Conservation (phyloP, 53 echinoderm and acorn worm species). For the Echinarachnius parma region DNA sequence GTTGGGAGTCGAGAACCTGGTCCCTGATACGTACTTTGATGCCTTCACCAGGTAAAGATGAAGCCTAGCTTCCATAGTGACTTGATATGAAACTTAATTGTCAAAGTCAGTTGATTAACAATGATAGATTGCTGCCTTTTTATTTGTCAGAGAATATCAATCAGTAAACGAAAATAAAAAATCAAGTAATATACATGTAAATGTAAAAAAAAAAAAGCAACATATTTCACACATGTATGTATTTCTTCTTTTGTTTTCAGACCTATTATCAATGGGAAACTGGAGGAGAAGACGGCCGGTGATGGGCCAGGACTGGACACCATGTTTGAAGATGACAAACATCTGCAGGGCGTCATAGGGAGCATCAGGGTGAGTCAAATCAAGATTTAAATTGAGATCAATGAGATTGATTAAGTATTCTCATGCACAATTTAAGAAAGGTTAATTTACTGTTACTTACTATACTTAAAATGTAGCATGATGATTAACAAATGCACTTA, state of each 20-base stretch:
- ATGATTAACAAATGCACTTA: no score
- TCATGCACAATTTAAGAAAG: no score
- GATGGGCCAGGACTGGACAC: slow-evolving; percentile 95
- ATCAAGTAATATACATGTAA: no score
- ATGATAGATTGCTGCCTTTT: no score
- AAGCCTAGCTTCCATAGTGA: background rate
- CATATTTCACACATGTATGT: background rate
- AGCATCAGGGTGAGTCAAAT: slow-evolving; percentile 86
- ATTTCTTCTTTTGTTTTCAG: slow-evolving; percentile 33
- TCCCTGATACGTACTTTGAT: slow-evolving; percentile 98
- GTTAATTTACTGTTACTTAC: no score
- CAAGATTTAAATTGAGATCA: no score
- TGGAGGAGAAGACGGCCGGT: slow-evolving; percentile 96
- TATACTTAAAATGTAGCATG: no score
- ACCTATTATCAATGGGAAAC: slow-evolving; percentile 97
- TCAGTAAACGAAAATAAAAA: no score
- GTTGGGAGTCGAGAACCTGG: slow-evolving; percentile 88
- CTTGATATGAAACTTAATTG: background rate
- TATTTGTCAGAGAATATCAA: no score
- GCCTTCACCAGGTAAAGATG: slow-evolving; percentile 90
- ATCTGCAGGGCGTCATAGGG: slow-evolving; percentile 80
- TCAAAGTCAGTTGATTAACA: no score
- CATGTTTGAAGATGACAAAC: slow-evolving; percentile 99
- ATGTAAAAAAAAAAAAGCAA: no score
- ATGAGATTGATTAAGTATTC: no score